A percentile compares a stretch with the other conserved stretches of the same genome.
These are phyloP conservation scores for Blastobasis adustella DNA, from an alignment of 2,888 invertebrate species.

Conservation along the genomic window DNA sequence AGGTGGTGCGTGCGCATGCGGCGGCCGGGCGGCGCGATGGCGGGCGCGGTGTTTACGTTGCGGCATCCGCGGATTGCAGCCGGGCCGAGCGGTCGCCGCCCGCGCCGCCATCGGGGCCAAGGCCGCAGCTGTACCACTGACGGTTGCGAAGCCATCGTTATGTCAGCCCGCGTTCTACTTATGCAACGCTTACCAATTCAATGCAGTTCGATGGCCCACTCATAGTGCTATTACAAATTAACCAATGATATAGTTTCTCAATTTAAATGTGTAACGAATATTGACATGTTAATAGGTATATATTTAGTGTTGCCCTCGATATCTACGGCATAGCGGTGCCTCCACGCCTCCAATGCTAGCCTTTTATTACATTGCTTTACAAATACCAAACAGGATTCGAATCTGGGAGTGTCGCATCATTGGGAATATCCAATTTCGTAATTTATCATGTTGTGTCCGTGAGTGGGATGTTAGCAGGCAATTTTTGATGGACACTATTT, in stretches of 20 bases:
- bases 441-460: background rate
- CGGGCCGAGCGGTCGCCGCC: constrained; percentile 5
- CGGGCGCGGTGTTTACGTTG: constrained; percentile 13
- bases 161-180: constrained; percentile 71
- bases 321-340: too few species aligned
- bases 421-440: background rate
- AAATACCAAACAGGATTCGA: too few species aligned
- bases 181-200: constrained; percentile 61
- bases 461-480: too few species aligned
- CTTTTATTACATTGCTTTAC: too few species aligned
- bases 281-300: too few species aligned
- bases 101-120: constrained; percentile 50
- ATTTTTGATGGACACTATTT: too few species aligned
- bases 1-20: constrained; percentile 5
- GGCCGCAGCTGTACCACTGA: constrained; percentile 40
- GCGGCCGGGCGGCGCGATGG: too few species aligned
- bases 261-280: background rate
- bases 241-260: background rate
- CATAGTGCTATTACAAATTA: constrained; percentile 5
- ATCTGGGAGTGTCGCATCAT: too few species aligned
- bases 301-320: too few species aligned
- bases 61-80: background rate
- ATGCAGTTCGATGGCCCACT: constrained; percentile 60
- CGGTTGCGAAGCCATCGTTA: constrained; percentile 66
- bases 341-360: too few species aligned